Base-by-base conservation (phyloP, 2,888 invertebrate genomes). In the Dynastes grantii region DNA sequence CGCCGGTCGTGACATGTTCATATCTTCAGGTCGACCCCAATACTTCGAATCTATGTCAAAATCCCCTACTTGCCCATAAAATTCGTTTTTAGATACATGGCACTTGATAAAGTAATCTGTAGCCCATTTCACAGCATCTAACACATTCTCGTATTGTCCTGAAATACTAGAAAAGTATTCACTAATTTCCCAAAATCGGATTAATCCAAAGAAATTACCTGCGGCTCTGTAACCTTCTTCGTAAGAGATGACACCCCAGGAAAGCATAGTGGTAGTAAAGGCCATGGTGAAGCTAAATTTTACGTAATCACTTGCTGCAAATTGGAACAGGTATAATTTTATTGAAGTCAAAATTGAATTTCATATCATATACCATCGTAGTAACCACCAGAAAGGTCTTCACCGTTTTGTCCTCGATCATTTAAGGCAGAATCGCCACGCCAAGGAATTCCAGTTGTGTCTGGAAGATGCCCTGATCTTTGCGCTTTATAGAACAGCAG, bases 21-120 rank as follows among this genome's bases (percentile, higher is more conserved):
- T 88, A 67, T 92, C 92, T 85, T 93, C 93, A 2, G 92, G 92
- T 70, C 92, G 87, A 1, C 92, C 92, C 92, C 93, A 93, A 84
- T 89, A 92, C 0, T 87, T 85, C 83, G 92, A 92, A 83, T 93
- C 92, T 13, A 89, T 84, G 22, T 87, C 85, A 76, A 92, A 92
- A 83, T 91, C 90, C 0, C 91, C 91, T 22, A 92, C 91, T 88
- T 92, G 91, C 0, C 90, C 91, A 83, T 92, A 92, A 65, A 91
- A 87, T 76, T 90, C 91, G 80, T 88, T 86, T 9, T 90, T 89
- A 65, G 87, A 88, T 11, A 89, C 89, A 85, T 91, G 91, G 83
- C 91, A 92, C 84, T 92, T 92, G 79, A 92, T 88, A 82, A 92
- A 90, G 84, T 92, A 92, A 85, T 92, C 92, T 1, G 91, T 90